A percentile compares a stretch with the other conserved stretches of the same genome.
phyloP scores from a whole-genome alignment of 2,888 invertebrate genomes.

The Drosophila fulvimacula region DNA sequence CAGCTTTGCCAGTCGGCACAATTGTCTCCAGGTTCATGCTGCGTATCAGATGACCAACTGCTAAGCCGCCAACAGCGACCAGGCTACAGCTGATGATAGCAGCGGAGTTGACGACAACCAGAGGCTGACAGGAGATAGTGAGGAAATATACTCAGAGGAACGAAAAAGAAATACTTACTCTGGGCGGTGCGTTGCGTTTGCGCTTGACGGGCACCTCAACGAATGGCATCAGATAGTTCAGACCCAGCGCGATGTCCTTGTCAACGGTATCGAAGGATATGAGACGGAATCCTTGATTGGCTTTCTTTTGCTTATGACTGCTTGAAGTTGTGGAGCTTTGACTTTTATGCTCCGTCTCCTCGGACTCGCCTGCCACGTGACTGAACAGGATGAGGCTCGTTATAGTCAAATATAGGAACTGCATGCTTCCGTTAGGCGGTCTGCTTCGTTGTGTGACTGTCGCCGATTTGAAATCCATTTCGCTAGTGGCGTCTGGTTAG shows the following conservation, averaged over 20 bases:
- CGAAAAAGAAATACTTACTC: constrained; percentile 28
- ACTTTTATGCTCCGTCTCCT: background rate
- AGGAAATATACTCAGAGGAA: constrained; percentile 1
- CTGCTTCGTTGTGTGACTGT: constrained; percentile 33
- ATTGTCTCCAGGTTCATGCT: constrained; percentile 61
- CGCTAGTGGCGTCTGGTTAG: constrained; percentile 15
- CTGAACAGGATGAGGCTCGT: constrained; percentile 39
- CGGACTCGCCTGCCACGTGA: constrained; percentile 19
- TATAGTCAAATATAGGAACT: constrained; percentile 22
- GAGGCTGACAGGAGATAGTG: constrained; percentile 50
- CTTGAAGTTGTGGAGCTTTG: background rate
- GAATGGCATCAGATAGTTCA: constrained; percentile 78
- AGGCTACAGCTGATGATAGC: constrained; percentile 72
- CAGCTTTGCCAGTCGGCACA: constrained; percentile 20
- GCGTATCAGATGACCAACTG: constrained; percentile 66
- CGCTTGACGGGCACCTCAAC: constrained; percentile 73
- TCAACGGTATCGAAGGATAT: constrained; percentile 74
- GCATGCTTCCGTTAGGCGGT: constrained; percentile 51
- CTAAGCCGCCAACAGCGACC: constrained; percentile 61
- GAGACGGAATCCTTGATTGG: constrained; percentile 37
- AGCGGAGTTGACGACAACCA: constrained; percentile 75
- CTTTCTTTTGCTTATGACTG: constrained; percentile 12
- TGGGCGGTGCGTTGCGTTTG: constrained; percentile 58
- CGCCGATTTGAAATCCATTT: constrained; percentile 40
- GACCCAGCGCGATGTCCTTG: constrained; percentile 66